Evolutionary conservation across 1,140 invertebrate species (phyloP).

Genomic region (Pachypeltis micranthus): DNA sequence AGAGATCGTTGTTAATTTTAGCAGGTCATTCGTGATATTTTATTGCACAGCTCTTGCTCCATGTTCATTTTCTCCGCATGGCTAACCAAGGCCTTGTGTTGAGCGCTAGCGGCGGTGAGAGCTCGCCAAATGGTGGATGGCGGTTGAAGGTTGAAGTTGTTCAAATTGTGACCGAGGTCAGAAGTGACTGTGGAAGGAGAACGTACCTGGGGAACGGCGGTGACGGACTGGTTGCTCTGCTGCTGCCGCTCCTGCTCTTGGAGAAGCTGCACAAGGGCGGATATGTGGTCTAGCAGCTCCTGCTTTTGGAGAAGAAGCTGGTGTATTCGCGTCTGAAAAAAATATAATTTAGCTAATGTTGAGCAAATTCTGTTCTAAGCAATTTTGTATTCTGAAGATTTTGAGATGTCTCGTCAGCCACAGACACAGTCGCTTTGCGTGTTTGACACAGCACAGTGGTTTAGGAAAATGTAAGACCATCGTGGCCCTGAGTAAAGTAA

Average conservation of each 20-base stretch:
- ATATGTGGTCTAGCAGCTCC: constrained; percentile 86
- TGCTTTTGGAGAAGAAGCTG: constrained; percentile 88
- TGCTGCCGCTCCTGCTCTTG: constrained; percentile 60
- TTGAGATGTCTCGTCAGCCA: too few species aligned
- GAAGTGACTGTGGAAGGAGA: background rate
- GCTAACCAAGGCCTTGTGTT: background rate
- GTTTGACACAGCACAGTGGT: too few species aligned
- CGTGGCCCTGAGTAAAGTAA: too few species aligned
- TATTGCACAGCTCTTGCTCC: constrained; percentile 2
- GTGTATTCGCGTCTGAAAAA: constrained; percentile 71
- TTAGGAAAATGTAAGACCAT: too few species aligned
- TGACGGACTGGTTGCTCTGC: constrained; percentile 33
- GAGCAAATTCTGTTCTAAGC: too few species aligned
- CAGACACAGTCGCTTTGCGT: too few species aligned
- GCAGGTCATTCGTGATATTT: background rate
- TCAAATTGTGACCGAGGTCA: background rate
- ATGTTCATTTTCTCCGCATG: background rate
- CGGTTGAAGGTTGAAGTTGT: background rate
- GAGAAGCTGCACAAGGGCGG: constrained; percentile 69
- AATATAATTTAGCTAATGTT: background rate
- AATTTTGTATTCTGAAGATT: too few species aligned
- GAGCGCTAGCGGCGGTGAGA: too few species aligned
- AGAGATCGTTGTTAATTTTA: background rate
- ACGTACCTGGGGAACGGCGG: constrained; percentile 30
- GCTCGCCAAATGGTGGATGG: too few species aligned